Evolutionary conservation across 2,113 vertebrate genomes (phyloP), one percentile per base, ranked within the genome.

Genomic region (Psammodynastes pulverulentus): DNA sequence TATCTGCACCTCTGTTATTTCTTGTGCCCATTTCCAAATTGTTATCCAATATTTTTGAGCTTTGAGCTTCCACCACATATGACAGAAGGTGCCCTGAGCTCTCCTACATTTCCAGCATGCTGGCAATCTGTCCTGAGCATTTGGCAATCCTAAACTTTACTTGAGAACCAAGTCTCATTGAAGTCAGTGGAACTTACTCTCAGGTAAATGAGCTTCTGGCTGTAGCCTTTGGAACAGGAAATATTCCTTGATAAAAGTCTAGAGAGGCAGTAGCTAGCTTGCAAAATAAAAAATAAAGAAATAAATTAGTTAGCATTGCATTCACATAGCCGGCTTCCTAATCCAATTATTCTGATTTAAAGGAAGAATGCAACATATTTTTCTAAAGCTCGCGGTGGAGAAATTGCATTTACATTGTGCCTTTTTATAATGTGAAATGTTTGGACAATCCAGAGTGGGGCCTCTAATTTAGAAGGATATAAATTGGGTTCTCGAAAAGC

Each of bases 311-410:
- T 96, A 94, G 46, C 17, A 95, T 93, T 95, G 91, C 86, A 89
- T 45, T 93, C 23, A 54, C 93, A 94, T 8, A 94, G 29, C 6
- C 86, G 92, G 88, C 85, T 96, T 94, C 91, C 93, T 94, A 92
- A 96, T 94, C 62, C 92, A 96, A 95, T 96, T 95, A 94, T 84
- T 84, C 54, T 90, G 94, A 95, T 93, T 95, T 94, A 95, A 94
- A 96, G 92, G 86, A 93, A 90, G 52, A 96, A 92, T 91, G 94
- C 93, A 92, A 94, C 92, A 48, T 93, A 51, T 91, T 96, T 96
- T 95, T 58, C 46, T 88, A 88, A 88, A 91, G 93, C 90, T 94
- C 3, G 46, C 0, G 13, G 51, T 4, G 34, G 72, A 94, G 62
- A 94, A 94, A 95, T 84, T 39, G 19, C 62, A 87, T 51, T 89